Evolutionary conservation across 2,888 invertebrate species (phyloP).

Genomic region (Apotomis capreana): DNA sequence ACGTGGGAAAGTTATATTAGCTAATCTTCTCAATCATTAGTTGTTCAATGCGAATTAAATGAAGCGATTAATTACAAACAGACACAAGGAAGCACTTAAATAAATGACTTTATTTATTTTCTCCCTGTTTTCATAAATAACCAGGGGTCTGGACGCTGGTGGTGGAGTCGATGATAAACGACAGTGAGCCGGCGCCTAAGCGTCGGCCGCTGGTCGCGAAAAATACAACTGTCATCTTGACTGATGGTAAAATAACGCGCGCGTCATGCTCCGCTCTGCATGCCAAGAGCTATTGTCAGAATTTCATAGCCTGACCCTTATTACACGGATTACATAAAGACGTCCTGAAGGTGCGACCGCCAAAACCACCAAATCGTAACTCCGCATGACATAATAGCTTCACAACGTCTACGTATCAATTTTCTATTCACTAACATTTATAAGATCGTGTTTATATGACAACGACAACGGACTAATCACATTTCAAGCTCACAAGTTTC

Average conservation of each 20-base stretch:
- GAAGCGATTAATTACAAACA: slow-evolving; percentile 15
- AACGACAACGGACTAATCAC: no score
- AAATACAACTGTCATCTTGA: slow-evolving; percentile 83
- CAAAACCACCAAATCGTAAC: slow-evolving; percentile 50
- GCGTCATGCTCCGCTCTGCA: slow-evolving; percentile 76
- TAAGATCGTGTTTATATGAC: no score
- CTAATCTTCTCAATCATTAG: not conserved
- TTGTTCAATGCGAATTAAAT: not conserved
- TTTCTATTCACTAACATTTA: no score
- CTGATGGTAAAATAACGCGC: slow-evolving; percentile 78
- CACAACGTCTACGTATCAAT: slow-evolving; percentile 10
- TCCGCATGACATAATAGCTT: slow-evolving; percentile 36
- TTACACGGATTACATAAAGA: slow-evolving; percentile 68
- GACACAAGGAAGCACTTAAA: slow-evolving; percentile 45
- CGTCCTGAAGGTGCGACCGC: slow-evolving; percentile 55
- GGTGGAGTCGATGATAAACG: slow-evolving; percentile 77
- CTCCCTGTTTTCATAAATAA: slow-evolving; percentile 68
- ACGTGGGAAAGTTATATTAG: no score
- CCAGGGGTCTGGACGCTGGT: slow-evolving; percentile 65
- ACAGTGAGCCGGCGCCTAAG: slow-evolving; percentile 71
- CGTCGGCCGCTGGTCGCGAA: slow-evolving; percentile 79
- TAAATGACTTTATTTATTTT: slow-evolving; percentile 58
- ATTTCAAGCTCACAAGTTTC: no score
- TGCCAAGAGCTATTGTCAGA: slow-evolving; percentile 74
- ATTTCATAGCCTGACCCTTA: slow-evolving; percentile 69